Percentiles rank a stretch among this genome's conserved stretches.
phyloP scores from a whole-genome alignment of 2,113 vertebrate species.

The Natator depressus region DNA sequence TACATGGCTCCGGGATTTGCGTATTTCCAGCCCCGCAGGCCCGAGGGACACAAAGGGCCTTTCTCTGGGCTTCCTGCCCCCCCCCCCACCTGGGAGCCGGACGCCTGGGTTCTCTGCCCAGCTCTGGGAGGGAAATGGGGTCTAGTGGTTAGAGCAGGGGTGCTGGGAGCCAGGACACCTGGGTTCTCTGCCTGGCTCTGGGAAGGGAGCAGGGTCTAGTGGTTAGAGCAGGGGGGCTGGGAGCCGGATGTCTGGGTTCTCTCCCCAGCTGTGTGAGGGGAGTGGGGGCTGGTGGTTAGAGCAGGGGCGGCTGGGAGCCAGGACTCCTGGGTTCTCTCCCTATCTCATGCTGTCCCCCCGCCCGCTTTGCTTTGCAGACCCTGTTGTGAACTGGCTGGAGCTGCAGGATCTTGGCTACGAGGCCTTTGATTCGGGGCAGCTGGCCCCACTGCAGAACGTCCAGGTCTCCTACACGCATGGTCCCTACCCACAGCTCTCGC shows the following conservation, averaged over 20 bases:
- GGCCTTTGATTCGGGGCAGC: conserved; percentile 45
- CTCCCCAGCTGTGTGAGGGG: background rate
- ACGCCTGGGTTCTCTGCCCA: background rate
- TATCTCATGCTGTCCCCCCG: background rate
- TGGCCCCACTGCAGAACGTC: conserved; percentile 57
- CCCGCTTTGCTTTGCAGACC: background rate
- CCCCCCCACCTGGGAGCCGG: background rate
- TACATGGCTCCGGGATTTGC: background rate
- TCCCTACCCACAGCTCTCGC: conserved; percentile 29
- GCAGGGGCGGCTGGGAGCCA: background rate
- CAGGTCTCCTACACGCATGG: conserved; percentile 60
- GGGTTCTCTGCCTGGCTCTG: background rate
- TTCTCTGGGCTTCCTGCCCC: background rate
- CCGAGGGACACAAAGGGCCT: background rate
- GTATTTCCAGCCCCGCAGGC: background rate
- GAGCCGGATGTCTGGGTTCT: background rate
- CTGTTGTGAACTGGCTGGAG: background rate
- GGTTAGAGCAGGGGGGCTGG: no score
- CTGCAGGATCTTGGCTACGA: conserved; percentile 38
- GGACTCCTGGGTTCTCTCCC: background rate
- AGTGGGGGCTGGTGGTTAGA: background rate
- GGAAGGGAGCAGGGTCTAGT: background rate
- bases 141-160: no score
- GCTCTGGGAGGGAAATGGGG: no score
- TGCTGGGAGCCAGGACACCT: background rate